Evolutionary conservation across 35 echinoderm and acorn worm genomes (phyloP), one percentile per base, ranked within the genome.

Genomic region (Diadema setosum): DNA sequence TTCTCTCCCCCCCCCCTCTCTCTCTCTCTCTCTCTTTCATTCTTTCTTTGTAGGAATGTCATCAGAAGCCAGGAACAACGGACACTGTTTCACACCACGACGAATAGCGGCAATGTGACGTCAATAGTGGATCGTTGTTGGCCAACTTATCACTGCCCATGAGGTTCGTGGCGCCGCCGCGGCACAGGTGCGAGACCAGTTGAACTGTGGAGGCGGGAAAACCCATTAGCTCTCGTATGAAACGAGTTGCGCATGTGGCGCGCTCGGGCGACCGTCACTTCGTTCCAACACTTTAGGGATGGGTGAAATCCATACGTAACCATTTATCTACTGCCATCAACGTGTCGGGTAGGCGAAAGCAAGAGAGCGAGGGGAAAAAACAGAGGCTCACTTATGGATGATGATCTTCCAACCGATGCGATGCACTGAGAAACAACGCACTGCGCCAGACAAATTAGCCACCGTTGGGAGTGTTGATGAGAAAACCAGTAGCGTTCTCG

Each of bases 121-220:
- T n/a, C n/a, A n/a, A n/a, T n/a, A n/a, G n/a, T n/a, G n/a, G n/a
- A n/a, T n/a, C n/a, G n/a, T n/a, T n/a, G n/a, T n/a, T n/a, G n/a
- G n/a, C n/a, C n/a, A n/a, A n/a, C n/a, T n/a, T n/a, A n/a, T n/a
- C n/a, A n/a, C n/a, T n/a, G n/a, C n/a, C n/a, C n/a, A n/a, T n/a
- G n/a, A n/a, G n/a, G n/a, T n/a, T n/a, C n/a, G n/a, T n/a, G n/a
- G n/a, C n/a, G n/a, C n/a, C n/a, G n/a, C n/a, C n/a, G n/a, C n/a
- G n/a, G n/a, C n/a, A 67, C 63, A 67, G 63, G 63, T 67, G 63
- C 37, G 63, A 26, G 63, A 67, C 63, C 63, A 67, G 63, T 67
- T 67, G 63, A 67, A 67, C 63, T 34, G 27, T 12, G 27, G 5
- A 26, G 37, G 21, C 63, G 30, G 63, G 30, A 16, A 34, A 67